Percentiles rank a stretch among this genome's conserved stretches.
Conservation (phyloP, 2,113 vertebrate species). For the Chloroceryle aenea region DNA sequence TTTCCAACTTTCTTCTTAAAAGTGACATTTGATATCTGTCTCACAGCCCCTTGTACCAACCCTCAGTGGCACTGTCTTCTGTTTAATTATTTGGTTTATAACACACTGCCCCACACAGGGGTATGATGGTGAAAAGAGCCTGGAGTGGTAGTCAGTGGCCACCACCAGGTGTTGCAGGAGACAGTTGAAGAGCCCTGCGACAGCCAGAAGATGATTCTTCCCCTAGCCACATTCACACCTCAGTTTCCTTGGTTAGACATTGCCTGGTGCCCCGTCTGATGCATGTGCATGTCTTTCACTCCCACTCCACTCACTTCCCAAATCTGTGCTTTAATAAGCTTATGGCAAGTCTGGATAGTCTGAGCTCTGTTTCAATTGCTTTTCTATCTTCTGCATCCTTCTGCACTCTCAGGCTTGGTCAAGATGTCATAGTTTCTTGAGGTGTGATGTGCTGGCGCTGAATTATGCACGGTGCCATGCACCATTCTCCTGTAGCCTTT, state of each 20-base stretch:
- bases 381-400: neutral
- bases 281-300: neutral
- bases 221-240: accelerated
- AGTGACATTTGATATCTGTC: neutral
- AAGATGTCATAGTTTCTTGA: neutral
- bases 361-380: neutral
- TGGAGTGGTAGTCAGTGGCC: neutral
- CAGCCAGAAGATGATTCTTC: neutral
- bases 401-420: neutral
- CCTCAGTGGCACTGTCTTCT: neutral
- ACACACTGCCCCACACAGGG: neutral
- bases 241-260: neutral
- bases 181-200: neutral
- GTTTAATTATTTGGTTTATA: neutral
- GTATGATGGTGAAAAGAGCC: neutral
- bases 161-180: neutral
- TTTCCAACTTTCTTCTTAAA: neutral
- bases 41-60: neutral
- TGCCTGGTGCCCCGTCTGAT: neutral
- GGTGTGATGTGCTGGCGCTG: accelerated
- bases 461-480: neutral
- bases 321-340: neutral
- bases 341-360: neutral
- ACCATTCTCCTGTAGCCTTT: neutral
- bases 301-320: neutral